phyloP scores from a whole-genome alignment of 2,888 invertebrate genomes.

The Exephanes ischioxanthus region DNA sequence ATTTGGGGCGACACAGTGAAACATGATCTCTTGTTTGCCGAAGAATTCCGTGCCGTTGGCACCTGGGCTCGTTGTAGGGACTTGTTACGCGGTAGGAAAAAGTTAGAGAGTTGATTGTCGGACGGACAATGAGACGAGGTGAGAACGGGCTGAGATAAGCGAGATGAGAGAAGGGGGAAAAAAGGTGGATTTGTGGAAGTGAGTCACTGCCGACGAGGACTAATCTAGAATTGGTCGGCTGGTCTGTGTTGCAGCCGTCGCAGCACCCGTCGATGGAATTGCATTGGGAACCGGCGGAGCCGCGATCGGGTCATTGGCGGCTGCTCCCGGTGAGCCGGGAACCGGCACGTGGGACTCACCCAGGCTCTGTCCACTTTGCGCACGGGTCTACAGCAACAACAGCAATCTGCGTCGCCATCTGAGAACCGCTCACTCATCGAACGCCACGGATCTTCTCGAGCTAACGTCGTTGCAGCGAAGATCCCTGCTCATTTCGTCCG shows the following conservation, averaged over 20 bases:
- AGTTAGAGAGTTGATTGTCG: not conserved
- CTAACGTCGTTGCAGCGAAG: constrained; percentile 76
- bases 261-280: constrained; percentile 52
- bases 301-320: constrained; percentile 44
- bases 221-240: constrained; percentile 78
- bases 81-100: not conserved
- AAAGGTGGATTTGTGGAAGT: constrained; percentile 28
- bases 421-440: constrained; percentile 76
- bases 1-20: not conserved
- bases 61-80: not conserved
- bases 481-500: constrained; percentile 20
- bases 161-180: constrained; percentile 1
- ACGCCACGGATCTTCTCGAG: constrained; percentile 75
- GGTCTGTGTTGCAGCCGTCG: constrained; percentile 77
- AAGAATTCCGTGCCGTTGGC: not conserved
- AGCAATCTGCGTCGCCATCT: constrained; percentile 80
- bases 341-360: constrained; percentile 79
- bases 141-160: not conserved
- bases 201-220: constrained; percentile 60
- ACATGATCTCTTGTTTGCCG: not conserved
- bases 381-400: constrained; percentile 81
- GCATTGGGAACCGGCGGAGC: constrained; percentile 39
- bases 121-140: constrained; percentile 1
- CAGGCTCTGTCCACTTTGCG: constrained; percentile 79
- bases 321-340: constrained; percentile 66